Conservation (phyloP, 1,140 invertebrate genomes). For the Colletes latitarsis region DNA sequence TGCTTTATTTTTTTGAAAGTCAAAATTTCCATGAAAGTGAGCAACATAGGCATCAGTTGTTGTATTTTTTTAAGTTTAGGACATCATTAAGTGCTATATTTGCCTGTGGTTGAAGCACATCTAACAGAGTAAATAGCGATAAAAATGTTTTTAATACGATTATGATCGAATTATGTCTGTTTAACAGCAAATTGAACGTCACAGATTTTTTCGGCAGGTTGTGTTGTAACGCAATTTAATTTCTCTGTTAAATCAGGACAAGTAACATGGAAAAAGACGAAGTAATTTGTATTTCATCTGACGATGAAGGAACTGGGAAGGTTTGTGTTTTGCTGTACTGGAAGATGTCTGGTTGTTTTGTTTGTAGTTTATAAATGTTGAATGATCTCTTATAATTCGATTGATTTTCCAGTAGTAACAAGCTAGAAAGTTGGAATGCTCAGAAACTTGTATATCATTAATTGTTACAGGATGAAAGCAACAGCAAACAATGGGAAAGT, state of each 20-base stretch:
- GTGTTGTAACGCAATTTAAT: not conserved
- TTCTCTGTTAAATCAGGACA: not conserved
- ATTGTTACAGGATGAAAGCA: constrained; percentile 22
- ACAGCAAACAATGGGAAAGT: not conserved
- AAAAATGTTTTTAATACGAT: not conserved
- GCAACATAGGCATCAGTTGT: not conserved
- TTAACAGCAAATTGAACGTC: not conserved
- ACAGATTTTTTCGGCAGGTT: not conserved
- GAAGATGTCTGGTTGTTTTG: not conserved
- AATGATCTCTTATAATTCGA: not conserved
- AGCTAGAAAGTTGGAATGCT: not conserved
- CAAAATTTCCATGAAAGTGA: not conserved
- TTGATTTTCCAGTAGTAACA: not conserved
- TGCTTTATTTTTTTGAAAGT: not conserved
- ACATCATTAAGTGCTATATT: not conserved
- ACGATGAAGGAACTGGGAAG: constrained; percentile 47
- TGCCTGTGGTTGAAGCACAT: not conserved
- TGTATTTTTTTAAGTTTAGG: not conserved
- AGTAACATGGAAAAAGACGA: constrained; percentile 37
- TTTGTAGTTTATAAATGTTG: not conserved
- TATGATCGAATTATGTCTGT: not conserved
- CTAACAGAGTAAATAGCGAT: not conserved
- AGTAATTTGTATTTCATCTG: constrained; percentile 63
- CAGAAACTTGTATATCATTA: not conserved
- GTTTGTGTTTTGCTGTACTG: constrained; percentile 29